phyloP scores from a whole-genome alignment of 2,113 vertebrate species.

The Laticauda colubrina region DNA sequence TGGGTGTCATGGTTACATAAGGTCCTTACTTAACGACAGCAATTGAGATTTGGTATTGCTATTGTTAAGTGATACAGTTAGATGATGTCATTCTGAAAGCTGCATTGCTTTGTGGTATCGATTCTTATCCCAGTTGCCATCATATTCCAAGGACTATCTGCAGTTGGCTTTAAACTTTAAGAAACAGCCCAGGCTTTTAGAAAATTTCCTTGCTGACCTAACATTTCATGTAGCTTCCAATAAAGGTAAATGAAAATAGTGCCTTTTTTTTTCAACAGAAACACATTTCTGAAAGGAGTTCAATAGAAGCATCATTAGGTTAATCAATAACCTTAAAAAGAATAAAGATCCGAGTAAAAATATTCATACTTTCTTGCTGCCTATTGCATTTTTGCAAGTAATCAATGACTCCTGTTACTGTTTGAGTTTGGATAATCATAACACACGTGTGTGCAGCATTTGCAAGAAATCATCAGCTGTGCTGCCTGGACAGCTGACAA shows the following conservation, averaged over 20 bases:
- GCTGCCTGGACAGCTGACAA: no score
- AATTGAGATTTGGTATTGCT: background rate
- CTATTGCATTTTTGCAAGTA: conserved; percentile 24
- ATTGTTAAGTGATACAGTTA: background rate
- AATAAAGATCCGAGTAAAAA: conserved; percentile 36
- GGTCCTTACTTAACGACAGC: background rate
- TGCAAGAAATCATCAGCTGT: no score
- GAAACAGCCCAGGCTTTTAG: conserved; percentile 12
- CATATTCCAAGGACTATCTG: background rate
- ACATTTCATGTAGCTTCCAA: conserved; percentile 28
- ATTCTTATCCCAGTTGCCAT: background rate
- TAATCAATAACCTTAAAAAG: conserved; percentile 37
- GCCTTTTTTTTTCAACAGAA: conserved; percentile 38
- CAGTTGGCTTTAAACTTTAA: background rate
- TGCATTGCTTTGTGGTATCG: background rate
- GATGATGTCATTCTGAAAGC: background rate
- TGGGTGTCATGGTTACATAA: background rate
- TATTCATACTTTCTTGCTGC: background rate
- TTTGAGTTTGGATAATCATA: background rate
- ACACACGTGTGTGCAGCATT: no score
- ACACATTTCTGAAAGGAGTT: conserved; percentile 25
- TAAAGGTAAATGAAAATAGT: conserved; percentile 39
- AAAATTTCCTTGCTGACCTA: conserved; percentile 20
- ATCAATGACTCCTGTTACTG: conserved; percentile 8
- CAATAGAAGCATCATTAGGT: conserved; percentile 14